Evolutionary conservation across 2,888 invertebrate genomes (phyloP), one percentile per base, ranked within the genome.

Genomic region (Caradrina kadenii): DNA sequence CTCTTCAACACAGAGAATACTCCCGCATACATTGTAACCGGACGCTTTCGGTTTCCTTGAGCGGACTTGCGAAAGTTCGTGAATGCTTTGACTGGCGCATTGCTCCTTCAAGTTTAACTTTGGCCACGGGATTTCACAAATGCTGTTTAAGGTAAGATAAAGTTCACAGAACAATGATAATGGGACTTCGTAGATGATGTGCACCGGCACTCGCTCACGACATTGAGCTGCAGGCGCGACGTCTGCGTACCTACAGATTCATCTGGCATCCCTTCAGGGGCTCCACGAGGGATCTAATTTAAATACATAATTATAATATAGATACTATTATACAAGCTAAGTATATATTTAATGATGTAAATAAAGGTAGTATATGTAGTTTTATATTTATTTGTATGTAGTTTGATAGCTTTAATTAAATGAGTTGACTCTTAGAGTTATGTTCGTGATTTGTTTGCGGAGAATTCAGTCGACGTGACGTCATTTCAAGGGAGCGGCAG

Each of bases 401-500:
- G 26, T 26, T 3, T 4, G 26, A 26, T 26, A 26, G 26, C 26
- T 26, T 26, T 26, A 26, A 3, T 26, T 26, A 26, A 26, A 26
- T 26, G 26, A 3, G 26, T 26, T 4, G 26, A 26, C 26, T 26
- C 26, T 26, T 26, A 26, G 26, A 26, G 26, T 26, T 26, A 4
- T 26, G 26, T 26, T 26, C 26, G 26, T 31, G 31, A 35, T 48
- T n/a, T 53, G 15, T 48, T 48, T 11, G n/a, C n/a, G 17, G 49
- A 45, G 21, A 50, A 6, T 19, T 61, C n/a, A 26, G 17, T 26
- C 0, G 42, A 48, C 5, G 19, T 31, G 21, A 13, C 50, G 6
- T 13, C 22, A 19, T 22, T 22, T 50, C 64, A 39, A 48, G n/a
- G 55, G 31, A 58, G 48, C 48, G 39, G 55, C 59, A 58, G n/a